These are phyloP conservation scores for Luscinia megarhynchos DNA, from an alignment of 2,797 vertebrate species.

Conservation along the genomic window DNA sequence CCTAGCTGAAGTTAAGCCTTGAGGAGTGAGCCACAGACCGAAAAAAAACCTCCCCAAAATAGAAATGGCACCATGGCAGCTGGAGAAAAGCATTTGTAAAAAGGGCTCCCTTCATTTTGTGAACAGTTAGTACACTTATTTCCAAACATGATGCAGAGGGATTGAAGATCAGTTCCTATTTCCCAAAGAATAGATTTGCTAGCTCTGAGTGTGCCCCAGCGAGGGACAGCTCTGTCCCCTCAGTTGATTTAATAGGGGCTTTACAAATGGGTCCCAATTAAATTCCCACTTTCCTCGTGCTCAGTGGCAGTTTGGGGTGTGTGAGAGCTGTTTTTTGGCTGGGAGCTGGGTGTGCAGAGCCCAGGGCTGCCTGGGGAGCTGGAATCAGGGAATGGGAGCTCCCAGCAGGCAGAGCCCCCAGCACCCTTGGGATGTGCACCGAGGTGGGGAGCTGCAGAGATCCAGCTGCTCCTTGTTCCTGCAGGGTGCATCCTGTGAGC, in stretches of 20 bases:
- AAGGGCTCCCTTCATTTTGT: neutral
- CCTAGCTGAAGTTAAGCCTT: neutral
- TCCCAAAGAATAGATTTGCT: neutral
- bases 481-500: neutral
- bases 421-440: neutral
- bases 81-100: neutral
- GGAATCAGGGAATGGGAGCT: neutral
- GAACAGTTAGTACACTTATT: neutral
- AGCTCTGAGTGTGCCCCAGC: neutral
- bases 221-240: neutral
- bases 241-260: neutral
- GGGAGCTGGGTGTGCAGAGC: neutral
- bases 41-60: neutral
- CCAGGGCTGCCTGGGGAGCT: neutral
- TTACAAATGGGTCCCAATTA: fast-evolving
- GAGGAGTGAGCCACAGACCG: neutral
- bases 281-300: neutral
- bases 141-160: neutral
- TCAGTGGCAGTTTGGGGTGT: neutral
- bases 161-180: neutral
- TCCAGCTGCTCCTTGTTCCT: neutral
- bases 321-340: neutral
- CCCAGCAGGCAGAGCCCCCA: neutral
- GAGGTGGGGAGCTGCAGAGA: neutral
- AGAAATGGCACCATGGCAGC: neutral